phyloP scores from a whole-genome alignment of 2,113 vertebrate genomes.

The Platichthys stellatus region DNA sequence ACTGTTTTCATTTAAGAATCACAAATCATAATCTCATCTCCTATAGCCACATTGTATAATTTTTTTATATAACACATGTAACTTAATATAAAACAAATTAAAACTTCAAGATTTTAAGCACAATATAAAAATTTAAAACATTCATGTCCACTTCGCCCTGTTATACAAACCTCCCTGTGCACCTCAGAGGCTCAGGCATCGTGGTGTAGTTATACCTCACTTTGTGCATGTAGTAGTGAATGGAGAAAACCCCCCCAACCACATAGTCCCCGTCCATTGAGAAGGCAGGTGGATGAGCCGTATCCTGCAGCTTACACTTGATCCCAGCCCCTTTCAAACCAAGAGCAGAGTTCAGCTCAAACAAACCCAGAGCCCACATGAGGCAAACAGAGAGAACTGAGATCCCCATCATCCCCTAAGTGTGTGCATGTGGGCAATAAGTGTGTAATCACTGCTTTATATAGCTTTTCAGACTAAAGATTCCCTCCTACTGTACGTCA shows the following conservation, averaged over 20 bases:
- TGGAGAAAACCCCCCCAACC: constrained; percentile 75
- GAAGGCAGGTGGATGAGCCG: constrained; percentile 49
- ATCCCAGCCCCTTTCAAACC: not conserved
- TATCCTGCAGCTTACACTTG: constrained; percentile 63
- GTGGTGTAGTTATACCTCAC: constrained; percentile 61
- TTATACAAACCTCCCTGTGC: constrained; percentile 75
- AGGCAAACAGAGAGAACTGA: constrained; percentile 1
- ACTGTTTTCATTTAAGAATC: not conserved
- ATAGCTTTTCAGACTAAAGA: constrained; percentile 19
- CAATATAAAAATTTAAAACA: not conserved
- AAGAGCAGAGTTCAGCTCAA: constrained; percentile 21
- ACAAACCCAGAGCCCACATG: constrained; percentile 14
- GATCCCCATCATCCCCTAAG: constrained; percentile 28
- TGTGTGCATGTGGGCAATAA: constrained; percentile 6
- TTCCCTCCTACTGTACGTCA: constrained; percentile 7
- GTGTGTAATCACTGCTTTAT: constrained; percentile 28
- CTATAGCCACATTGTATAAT: not conserved
- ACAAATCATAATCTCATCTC: not conserved
- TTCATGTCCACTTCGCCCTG: not conserved
- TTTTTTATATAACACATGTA: not conserved
- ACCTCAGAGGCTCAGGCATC: constrained; percentile 62
- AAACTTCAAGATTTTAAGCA: not conserved
- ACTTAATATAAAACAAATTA: not conserved
- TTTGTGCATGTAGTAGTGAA: constrained; percentile 59
- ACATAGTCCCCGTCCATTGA: constrained; percentile 73